A percentile compares a stretch with the other conserved stretches of the same genome.
These are phyloP conservation scores for Drosophila atroscutellata DNA, from an alignment of 2,888 invertebrate genomes.

Conservation along the genomic window DNA sequence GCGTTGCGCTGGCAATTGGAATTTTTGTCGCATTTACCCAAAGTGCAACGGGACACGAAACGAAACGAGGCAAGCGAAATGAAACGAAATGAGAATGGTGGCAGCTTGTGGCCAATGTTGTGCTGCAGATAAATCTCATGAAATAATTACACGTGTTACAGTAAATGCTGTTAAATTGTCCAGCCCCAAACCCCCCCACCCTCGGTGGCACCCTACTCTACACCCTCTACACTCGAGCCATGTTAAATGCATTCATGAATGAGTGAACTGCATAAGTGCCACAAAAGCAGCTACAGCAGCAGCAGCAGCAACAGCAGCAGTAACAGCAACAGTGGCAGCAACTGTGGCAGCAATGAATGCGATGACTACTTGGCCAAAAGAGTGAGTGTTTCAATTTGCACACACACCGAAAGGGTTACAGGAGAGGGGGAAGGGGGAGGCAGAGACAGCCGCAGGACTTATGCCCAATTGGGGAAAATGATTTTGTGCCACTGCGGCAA, in stretches of 20 bases:
- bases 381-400: constrained; percentile 74
- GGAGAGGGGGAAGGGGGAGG: not conserved
- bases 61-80: not conserved
- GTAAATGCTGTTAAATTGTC: constrained; percentile 83
- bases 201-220: not conserved
- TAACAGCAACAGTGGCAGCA: constrained; percentile 17
- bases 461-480: constrained; percentile 79
- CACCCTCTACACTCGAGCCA: constrained; percentile 26
- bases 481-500: constrained; percentile 78
- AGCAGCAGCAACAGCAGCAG: constrained; percentile 30
- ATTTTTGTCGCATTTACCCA: constrained; percentile 85
- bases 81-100: constrained; percentile 6
- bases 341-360: constrained; percentile 36
- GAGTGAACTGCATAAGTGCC: constrained; percentile 73
- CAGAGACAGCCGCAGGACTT: constrained; percentile 62
- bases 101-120: constrained; percentile 72
- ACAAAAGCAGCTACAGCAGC: constrained; percentile 31
- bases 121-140: constrained; percentile 84
- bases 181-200: constrained; percentile 8
- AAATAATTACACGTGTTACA: constrained; percentile 85
- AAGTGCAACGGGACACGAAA: constrained; percentile 64
- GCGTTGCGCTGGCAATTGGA: constrained; percentile 74
- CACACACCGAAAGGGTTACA: constrained; percentile 17
- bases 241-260: constrained; percentile 81
- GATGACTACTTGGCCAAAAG: constrained; percentile 43